Evolutionary conservation across 2,113 vertebrate species (phyloP), one percentile per base, ranked within the genome.

Genomic region (Canis aureus): DNA sequence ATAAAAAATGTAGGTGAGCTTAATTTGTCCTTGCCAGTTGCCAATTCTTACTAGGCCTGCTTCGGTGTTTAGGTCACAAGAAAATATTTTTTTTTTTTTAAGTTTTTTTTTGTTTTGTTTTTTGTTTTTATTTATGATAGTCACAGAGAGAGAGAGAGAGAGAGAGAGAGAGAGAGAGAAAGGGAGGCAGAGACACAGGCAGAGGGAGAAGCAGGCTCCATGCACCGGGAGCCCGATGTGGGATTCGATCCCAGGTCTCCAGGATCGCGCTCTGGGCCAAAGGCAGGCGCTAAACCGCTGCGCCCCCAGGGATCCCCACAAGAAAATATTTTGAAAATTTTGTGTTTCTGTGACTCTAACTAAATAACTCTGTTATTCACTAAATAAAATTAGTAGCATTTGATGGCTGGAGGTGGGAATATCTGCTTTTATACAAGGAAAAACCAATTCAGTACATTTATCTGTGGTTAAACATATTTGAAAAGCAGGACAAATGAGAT

Each of bases 261-360:
- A 35, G 35, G 35, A 35, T 35, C 35, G 35, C 35, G 35, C 35
- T 35, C 35, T 35, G 35, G 35, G 35, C 35, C 35, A 35, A 35
- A 35, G 35, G 35, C 35, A 35, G 35, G 35, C 35, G 35, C 35
- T 35, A 35, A 35, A 35, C 35, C 35, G 35, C 35, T 35, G 35
- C 35, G 35, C 35, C 35, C 35, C 35, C 35, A 35, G 35, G 35
- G 35, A 35, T 35, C 35, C 35, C 35, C 20, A 85, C 16, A 74
- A 83, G 17, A 76, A 87, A 86, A 60, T 85, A 8, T 59, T 94
- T 95, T 84, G 38, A 94, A 95, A 95, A 82, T 16, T 64, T 64
- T 59, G 35, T 67, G 64, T 80, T 64, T 64, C 32, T 86, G 29
- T 91, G 59, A 71, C 27, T 8, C 17, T 88, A 86, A 81, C 51